These are phyloP conservation scores for Melanargia galathea DNA, from an alignment of 2,888 invertebrate species.

Conservation along the genomic window DNA sequence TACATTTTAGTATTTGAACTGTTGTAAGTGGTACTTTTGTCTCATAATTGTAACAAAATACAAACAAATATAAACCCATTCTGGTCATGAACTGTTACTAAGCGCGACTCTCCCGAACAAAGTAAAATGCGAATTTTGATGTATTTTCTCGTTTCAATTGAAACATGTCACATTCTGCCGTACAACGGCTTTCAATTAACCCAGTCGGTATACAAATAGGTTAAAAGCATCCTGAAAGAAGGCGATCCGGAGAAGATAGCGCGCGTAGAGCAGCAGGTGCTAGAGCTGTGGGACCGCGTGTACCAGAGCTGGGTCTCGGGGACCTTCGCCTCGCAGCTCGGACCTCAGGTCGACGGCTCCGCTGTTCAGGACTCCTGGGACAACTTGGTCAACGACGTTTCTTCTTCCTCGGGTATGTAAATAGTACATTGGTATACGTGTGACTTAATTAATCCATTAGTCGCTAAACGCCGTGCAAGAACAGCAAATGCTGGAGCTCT, in stretches of 20 bases:
- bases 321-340: constrained; percentile 76
- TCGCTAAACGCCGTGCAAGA: too few relatives aligned
- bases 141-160: too few relatives aligned
- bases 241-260: constrained; percentile 90
- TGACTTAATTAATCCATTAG: too few relatives aligned
- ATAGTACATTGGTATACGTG: too few relatives aligned
- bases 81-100: too few relatives aligned
- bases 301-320: constrained; percentile 96
- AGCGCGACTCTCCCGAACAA: too few relatives aligned
- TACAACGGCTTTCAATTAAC: not conserved
- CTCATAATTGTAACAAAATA: too few relatives aligned
- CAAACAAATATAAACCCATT: too few relatives aligned
- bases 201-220: constrained; percentile 68
- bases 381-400: constrained; percentile 86
- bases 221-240: constrained; percentile 89
- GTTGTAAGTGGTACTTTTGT: too few relatives aligned
- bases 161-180: not conserved
- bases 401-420: constrained; percentile 86
- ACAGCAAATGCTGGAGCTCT: constrained; percentile 93
- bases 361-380: constrained; percentile 89
- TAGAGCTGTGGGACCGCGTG: constrained; percentile 96
- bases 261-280: constrained; percentile 92
- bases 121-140: too few relatives aligned
- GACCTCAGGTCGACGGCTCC: constrained; percentile 88
- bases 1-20: too few relatives aligned